Conservation (phyloP, 1,140 invertebrate species). For the Sminthurinus signatus region DNA sequence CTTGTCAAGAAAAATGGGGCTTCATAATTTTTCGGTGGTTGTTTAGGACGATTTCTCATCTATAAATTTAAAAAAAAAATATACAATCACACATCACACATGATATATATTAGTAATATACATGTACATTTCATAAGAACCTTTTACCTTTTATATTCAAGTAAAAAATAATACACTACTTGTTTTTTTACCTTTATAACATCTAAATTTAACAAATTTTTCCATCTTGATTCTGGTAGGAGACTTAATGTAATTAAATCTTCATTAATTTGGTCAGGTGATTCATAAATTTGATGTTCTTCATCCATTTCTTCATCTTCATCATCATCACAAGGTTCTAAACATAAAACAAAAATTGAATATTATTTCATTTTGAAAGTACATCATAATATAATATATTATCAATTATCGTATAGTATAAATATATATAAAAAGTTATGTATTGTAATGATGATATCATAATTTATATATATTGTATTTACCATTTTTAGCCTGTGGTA, state of each 20-base stretch:
- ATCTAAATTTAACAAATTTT: conserved; percentile 85
- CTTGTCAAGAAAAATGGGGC: conserved; percentile 82
- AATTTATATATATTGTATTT: conserved; percentile 6
- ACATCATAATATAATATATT: too few species aligned
- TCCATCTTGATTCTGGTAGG: conserved; percentile 81
- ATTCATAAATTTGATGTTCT: conserved; percentile 62
- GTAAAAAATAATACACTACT: neutral
- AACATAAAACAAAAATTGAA: neutral
- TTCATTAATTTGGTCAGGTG: conserved; percentile 69
- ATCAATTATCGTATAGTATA: too few species aligned
- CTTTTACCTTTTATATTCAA: neutral
- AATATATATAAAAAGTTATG: too few species aligned
- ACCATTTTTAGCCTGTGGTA: conserved; percentile 49
- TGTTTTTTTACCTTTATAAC: conserved; percentile 62
- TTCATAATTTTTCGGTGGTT: conserved; percentile 66
- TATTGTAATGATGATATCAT: too few species aligned
- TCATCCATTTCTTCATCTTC: conserved; percentile 38
- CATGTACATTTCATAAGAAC: neutral
- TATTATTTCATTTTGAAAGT: too few species aligned
- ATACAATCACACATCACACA: neutral
- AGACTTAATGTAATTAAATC: conserved; percentile 81
- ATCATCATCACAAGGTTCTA: conserved; percentile 18
- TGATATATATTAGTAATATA: too few species aligned
- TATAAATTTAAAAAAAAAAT: conserved; percentile 41
- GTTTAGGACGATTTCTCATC: conserved; percentile 81